Percentiles rank a stretch among this genome's conserved stretches.
These are phyloP conservation scores for Lagorchestes hirsutus DNA, from an alignment of 2,797 vertebrate genomes.

Conservation along the genomic window DNA sequence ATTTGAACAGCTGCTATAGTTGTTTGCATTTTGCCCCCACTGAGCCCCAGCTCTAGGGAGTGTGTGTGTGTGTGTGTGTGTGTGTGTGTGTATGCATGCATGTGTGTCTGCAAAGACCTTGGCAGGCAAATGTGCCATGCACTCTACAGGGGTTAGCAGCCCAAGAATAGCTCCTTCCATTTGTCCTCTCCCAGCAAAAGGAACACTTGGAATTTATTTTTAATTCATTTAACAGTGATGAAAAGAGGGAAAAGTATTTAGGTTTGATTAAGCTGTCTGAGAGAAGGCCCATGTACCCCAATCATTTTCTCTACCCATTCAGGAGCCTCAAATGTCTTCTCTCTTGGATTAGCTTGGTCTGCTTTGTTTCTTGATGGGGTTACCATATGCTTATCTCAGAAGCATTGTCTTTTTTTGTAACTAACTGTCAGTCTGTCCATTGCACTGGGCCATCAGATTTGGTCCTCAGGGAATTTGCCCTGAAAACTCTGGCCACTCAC, in stretches of 20 bases:
- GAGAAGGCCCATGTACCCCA: neutral
- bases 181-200: neutral
- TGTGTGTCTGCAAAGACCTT: neutral
- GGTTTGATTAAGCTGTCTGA: neutral
- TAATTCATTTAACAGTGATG: neutral
- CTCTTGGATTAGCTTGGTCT: neutral
- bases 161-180: neutral
- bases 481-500: neutral
- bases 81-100: neutral
- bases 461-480: neutral
- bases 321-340: neutral
- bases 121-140: neutral
- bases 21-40: neutral
- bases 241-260: neutral
- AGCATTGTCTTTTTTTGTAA: neutral
- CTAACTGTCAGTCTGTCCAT: neutral
- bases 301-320: neutral
- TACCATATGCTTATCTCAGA: neutral
- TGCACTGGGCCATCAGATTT: neutral
- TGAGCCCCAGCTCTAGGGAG: neutral
- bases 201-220: neutral
- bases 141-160: neutral
- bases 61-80: neutral
- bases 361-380: neutral
- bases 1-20: neutral